These are phyloP conservation scores for Drosophila yakuba DNA, from an alignment of 1,140 invertebrate species.

Conservation along the genomic window DNA sequence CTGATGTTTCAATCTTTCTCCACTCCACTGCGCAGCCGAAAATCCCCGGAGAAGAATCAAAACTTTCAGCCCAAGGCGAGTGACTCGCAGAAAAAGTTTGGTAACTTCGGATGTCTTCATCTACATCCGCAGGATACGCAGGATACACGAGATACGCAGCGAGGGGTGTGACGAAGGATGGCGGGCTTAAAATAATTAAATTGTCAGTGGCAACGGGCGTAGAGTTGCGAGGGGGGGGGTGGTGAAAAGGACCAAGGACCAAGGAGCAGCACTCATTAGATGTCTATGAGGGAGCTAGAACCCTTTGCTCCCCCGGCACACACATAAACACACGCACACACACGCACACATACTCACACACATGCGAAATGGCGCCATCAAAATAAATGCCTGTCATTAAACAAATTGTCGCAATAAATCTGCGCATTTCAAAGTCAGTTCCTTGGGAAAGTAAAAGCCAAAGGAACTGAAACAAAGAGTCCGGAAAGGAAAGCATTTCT, in stretches of 20 bases:
- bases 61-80: constrained; percentile 8
- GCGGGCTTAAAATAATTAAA: constrained; percentile 74
- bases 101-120: constrained; percentile 32
- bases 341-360: constrained; percentile 11
- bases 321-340: constrained; percentile 9
- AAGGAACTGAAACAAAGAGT: constrained; percentile 28
- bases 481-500: constrained; percentile 4
- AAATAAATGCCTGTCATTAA: constrained; percentile 84
- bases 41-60: constrained; percentile 24
- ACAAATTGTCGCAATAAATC: constrained; percentile 84
- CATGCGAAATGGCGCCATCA: constrained; percentile 60
- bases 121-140: neutral
- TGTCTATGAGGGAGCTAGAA: constrained; percentile 54
- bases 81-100: constrained; percentile 30
- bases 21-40: neutral
- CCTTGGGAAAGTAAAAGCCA: constrained; percentile 57
- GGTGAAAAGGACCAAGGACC: constrained; percentile 1
- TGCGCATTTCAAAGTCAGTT: constrained; percentile 74
- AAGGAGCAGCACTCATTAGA: constrained; percentile 51
- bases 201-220: constrained; percentile 71
- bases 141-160: neutral
- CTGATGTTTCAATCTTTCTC: constrained; percentile 13
- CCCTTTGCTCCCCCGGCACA: constrained; percentile 51
- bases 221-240: neutral
- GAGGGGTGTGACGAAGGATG: constrained; percentile 35